phyloP scores from a whole-genome alignment of 1,140 invertebrate genomes.

The Drosophila athabasca region DNA sequence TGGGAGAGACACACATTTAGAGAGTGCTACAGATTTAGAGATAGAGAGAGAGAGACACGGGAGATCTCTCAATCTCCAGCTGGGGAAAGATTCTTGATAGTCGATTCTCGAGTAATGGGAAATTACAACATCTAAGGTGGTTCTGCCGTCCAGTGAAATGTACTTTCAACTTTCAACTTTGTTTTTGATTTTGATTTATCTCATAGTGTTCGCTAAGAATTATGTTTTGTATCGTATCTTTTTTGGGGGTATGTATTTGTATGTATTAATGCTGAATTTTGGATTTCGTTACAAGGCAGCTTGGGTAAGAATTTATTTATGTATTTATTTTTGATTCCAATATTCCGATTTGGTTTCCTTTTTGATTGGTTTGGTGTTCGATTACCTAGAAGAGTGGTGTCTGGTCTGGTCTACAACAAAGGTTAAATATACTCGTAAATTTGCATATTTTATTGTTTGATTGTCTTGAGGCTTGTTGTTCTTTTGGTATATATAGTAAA shows the following conservation, averaged over 20 bases:
- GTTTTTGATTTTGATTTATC: conserved; percentile 51
- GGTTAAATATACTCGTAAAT: conserved; percentile 28
- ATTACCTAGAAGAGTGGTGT: conserved; percentile 28
- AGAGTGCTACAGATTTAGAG: neutral
- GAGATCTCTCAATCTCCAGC: neutral
- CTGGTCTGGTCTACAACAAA: conserved; percentile 46
- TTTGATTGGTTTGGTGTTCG: conserved; percentile 12
- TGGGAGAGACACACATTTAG: conserved; percentile 13
- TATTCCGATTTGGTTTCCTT: conserved; percentile 33
- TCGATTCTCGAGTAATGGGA: conserved; percentile 58
- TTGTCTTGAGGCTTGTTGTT: conserved; percentile 60
- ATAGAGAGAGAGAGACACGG: conserved; percentile 15
- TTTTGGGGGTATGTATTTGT: conserved; percentile 32
- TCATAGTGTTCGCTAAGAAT: conserved; percentile 48
- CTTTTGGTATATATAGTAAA: neutral
- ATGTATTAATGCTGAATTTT: conserved; percentile 57
- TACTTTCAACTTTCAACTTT: conserved; percentile 68
- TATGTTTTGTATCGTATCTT: conserved; percentile 33
- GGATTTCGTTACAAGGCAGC: conserved; percentile 76
- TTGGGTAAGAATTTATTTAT: conserved; percentile 53
- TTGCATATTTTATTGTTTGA: conserved; percentile 44
- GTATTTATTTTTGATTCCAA: conserved; percentile 3
- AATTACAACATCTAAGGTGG: conserved; percentile 84
- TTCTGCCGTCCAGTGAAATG: conserved; percentile 83
- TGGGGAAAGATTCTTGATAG: conserved; percentile 4